Base-by-base conservation (phyloP, 2,888 invertebrate species). In the Sminthurides aquaticus region DNA sequence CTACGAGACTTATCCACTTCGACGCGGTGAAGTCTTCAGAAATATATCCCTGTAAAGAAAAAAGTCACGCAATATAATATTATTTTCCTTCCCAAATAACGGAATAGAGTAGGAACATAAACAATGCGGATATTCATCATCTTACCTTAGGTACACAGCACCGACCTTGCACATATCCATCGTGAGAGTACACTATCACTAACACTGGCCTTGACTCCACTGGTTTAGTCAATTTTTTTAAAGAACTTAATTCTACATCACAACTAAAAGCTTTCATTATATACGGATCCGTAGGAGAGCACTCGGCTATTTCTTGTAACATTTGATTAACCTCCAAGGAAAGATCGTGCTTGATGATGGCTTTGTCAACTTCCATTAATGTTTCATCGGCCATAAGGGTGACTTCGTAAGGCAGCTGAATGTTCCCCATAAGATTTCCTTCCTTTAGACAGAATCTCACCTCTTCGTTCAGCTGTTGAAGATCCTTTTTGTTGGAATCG, bases 71-170 rank as follows among this genome's bases (percentile, higher is more conserved):
- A 18, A 54, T 18, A 54, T 54, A 18, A 54, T 11, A 8, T 29
- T 29, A 43, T 43, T 18, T 43, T 43, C 11, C 11, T 22, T 52
- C 24, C 5, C 8, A 34, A 3, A 43, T 22, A 58, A 24, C 20
- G 25, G 3, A 43, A 43, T n/a, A 58, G 22, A 20, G 25, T 43
- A 43, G 34, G n/a, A 22, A 8, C 15, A 60, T 27, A 8, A 26
- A 25, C 20, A 27, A 54, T 34, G 48, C 11, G 11, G 11, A 43
- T 54, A 20, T 8, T 18, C 22, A 18, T 15, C 11, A 24, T 61
- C 59, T 76, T 79, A 88, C 89, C 82, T 84, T 79, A 1, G 90
- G 89, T 60, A 90, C 84, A 69, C 82, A 82, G 76, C 87, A 87
- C 49, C 85, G 81, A 0, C 87, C 89, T 74, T 86, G 84, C 0